phyloP scores from a whole-genome alignment of 1,140 invertebrate species.

The Drosophila arizonae region DNA sequence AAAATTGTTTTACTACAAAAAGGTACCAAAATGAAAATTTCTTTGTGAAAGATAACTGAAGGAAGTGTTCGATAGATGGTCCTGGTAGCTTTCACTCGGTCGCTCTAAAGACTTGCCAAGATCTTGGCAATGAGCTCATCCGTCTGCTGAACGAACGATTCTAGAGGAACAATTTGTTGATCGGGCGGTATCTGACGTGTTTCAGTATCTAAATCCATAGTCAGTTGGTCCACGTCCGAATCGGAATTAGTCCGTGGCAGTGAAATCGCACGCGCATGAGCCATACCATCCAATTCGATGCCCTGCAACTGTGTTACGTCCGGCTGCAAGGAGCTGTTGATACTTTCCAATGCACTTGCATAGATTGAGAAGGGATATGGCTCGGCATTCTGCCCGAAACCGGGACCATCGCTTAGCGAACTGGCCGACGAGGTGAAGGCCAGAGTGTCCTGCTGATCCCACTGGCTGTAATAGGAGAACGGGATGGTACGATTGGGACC shows the following conservation, averaged over 20 bases:
- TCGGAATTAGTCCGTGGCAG: neutral
- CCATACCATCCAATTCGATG: too few species aligned
- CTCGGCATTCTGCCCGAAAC: neutral
- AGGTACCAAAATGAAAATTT: too few species aligned
- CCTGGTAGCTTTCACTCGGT: too few species aligned
- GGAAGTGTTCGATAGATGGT: too few species aligned
- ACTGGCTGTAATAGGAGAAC: neutral
- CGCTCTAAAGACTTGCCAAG: neutral
- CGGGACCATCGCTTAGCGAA: neutral
- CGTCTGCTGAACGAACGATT: slow-evolving; percentile 13
- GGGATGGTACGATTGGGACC: neutral
- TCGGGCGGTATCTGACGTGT: neutral
- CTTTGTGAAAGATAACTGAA: too few species aligned
- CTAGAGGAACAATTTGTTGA: slow-evolving; percentile 5
- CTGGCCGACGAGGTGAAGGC: neutral
- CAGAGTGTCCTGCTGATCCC: neutral
- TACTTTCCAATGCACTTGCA: neutral
- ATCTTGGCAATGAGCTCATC: slow-evolving; percentile 25
- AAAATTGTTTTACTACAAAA: too few species aligned
- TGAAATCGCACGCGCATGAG: too few species aligned
- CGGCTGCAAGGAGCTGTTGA: neutral
- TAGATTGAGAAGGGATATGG: neutral
- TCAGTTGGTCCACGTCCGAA: neutral
- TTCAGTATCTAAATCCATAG: neutral
- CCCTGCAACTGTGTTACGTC: too few species aligned